Evolutionary conservation across 2,888 invertebrate genomes (phyloP), one percentile per base, ranked within the genome.

Genomic region (Ectemnius continuus): DNA sequence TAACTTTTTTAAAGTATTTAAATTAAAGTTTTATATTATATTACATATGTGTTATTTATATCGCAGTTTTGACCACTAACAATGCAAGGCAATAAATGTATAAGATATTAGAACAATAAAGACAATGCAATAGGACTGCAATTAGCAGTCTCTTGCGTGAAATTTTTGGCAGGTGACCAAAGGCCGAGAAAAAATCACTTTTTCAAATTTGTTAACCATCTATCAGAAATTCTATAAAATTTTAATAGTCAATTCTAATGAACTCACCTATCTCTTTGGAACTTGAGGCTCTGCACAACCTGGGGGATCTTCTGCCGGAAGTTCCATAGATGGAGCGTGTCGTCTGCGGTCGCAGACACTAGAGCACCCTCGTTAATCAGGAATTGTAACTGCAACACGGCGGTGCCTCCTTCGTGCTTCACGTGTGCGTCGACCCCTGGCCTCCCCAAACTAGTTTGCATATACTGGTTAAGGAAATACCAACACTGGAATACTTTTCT

Each of bases 361-460:
- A 99, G 93, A 71, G 97, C 97, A 70, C 99, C 99, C 93, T 99
- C 99, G 93, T 99, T 99, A 89, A 98, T 93, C 85, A 99, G 94
- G 93, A 99, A 99, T 91, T 96, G 95, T 85, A 98, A 94, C 92
- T 98, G 98, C 84, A 97, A 93, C 76, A 99, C 97, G 64, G 97
- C 95, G 82, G 94, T 93, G 77, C 93, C 93, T 67, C 91, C 91
- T 88, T 97, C 97, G 92, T 99, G 99, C 76, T 96, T 95, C 75
- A 97, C 95, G 92, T 98, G 97, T 74, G 97, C 96, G 92, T 99
- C 99, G 76, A 99, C 99, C 46, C 99, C 99, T 0, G 99, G 98
- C 74, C 98, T 95, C 67, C 99, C 99, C 89, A 99, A 94, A 92
- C 99, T 98, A 92, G 79, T 45, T 59, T 60, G n/a, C 8, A 52